phyloP scores from a whole-genome alignment of 2,888 invertebrate species.

The Pollenia griseotomentosa region DNA sequence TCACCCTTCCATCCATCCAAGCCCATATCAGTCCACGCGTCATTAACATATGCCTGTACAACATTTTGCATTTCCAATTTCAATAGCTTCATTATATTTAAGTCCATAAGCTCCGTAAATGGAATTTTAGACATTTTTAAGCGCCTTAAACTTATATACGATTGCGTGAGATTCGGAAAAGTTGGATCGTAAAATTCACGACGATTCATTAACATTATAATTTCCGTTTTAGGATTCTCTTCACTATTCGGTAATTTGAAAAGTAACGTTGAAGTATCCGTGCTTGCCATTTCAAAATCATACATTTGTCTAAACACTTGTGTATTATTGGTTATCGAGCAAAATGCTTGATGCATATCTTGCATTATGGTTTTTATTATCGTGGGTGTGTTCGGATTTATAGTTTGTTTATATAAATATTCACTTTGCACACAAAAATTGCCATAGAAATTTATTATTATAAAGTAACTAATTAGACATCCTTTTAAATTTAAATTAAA shows the following conservation, averaged over 20 bases:
- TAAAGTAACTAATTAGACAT: constrained; percentile 26
- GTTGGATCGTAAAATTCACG: constrained; percentile 80
- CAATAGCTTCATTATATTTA: constrained; percentile 36
- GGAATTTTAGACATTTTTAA: constrained; percentile 43
- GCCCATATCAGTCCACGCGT: constrained; percentile 80
- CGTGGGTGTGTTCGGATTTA: constrained; percentile 48
- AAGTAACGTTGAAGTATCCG: constrained; percentile 62
- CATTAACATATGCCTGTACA: constrained; percentile 50
- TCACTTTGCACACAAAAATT: constrained; percentile 44
- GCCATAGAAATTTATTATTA: constrained; percentile 1
- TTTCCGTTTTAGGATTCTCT: constrained; percentile 46
- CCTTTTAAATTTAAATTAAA: constrained; percentile 33
- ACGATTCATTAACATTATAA: constrained; percentile 78
- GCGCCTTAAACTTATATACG: constrained; percentile 70
- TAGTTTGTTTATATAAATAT: constrained; percentile 48
- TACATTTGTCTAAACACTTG: constrained; percentile 79
- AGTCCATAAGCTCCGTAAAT: constrained; percentile 1
- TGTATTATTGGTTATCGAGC: constrained; percentile 78
- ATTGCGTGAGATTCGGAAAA: constrained; percentile 81
- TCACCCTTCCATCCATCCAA: constrained; percentile 82
- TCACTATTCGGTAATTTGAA: constrained; percentile 68
- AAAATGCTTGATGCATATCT: constrained; percentile 80
- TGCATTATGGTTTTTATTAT: constrained; percentile 73
- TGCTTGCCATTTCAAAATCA: constrained; percentile 73
- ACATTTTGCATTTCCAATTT: constrained; percentile 51